Evolutionary conservation across 2,888 invertebrate genomes (phyloP).

Genomic region (Pristionchus exspectatus): DNA sequence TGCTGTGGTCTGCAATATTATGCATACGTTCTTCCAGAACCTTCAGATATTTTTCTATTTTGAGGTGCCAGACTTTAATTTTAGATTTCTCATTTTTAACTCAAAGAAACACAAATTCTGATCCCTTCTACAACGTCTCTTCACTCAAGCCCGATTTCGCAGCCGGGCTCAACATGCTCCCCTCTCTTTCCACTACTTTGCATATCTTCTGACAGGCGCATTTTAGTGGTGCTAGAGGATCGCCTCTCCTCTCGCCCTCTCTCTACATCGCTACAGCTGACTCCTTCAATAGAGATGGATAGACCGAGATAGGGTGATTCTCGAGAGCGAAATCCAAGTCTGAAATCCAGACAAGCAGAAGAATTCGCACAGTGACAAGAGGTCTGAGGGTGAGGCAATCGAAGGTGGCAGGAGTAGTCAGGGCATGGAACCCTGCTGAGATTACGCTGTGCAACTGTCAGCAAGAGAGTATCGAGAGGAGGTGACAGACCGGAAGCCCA

Average conservation of each 20-base stretch:
- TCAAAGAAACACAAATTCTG: background rate
- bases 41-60: too few species aligned
- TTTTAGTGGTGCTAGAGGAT: conserved; percentile 58
- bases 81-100: too few species aligned
- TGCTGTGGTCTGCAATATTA: too few species aligned
- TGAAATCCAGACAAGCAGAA: background rate
- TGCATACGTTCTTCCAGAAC: too few species aligned
- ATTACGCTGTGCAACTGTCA: background rate
- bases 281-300: conserved; percentile 49
- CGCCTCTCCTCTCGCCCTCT: background rate
- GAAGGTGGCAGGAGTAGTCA: background rate
- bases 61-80: background rate
- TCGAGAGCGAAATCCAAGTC: background rate
- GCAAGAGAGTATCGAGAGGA: background rate
- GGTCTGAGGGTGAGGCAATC: background rate
- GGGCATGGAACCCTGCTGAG: background rate
- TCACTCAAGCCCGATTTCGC: background rate
- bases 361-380: background rate
- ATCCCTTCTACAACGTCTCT: background rate
- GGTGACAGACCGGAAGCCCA: conserved; percentile 26
- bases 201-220: conserved; percentile 64
- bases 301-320: conserved; percentile 3
- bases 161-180: background rate
- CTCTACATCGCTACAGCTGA: conserved; percentile 50
- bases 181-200: conserved; percentile 58